Conservation (phyloP, 2,888 invertebrate genomes). For the Lasius platythorax region DNA sequence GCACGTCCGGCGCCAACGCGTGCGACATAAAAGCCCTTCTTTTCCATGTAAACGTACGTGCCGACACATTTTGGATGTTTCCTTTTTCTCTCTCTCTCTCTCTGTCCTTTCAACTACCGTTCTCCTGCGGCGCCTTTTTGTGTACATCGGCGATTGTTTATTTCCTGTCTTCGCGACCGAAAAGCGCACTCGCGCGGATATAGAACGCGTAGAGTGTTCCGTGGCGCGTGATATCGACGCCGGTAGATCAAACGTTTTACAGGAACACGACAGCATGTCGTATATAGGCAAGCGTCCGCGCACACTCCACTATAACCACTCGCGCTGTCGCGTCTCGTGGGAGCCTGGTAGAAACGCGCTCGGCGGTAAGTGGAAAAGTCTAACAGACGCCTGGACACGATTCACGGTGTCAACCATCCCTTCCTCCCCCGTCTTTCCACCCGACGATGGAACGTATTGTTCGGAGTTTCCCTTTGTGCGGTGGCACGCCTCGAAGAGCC, state of each 20-base stretch:
- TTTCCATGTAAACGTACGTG: slow-evolving; percentile 18
- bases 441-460: slow-evolving; percentile 32
- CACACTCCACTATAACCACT: slow-evolving; percentile 38
- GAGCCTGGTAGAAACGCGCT: slow-evolving; percentile 38
- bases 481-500: neutral
- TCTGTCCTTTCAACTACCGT: neutral
- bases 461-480: slow-evolving; percentile 49
- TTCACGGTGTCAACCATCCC: slow-evolving; percentile 28
- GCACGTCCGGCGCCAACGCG: slow-evolving; percentile 3
- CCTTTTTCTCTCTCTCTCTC: neutral
- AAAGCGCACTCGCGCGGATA: slow-evolving; percentile 75
- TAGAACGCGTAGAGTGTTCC: slow-evolving; percentile 62
- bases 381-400: slow-evolving; percentile 45
- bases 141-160: slow-evolving; percentile 67
- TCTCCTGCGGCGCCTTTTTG: neutral
- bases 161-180: slow-evolving; percentile 71
- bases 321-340: slow-evolving; percentile 34
- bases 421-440: neutral
- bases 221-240: slow-evolving; percentile 76
- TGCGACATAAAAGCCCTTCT: neutral
- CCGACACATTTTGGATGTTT: slow-evolving; percentile 7
- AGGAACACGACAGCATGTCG: slow-evolving; percentile 13
- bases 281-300: slow-evolving; percentile 6
- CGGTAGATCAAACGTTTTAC: slow-evolving; percentile 76
- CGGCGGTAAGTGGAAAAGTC: slow-evolving; percentile 61